Percentiles rank a stretch among this genome's conserved stretches.
Conservation (phyloP, 2,888 invertebrate genomes). For the Lithophane ornitopus region DNA sequence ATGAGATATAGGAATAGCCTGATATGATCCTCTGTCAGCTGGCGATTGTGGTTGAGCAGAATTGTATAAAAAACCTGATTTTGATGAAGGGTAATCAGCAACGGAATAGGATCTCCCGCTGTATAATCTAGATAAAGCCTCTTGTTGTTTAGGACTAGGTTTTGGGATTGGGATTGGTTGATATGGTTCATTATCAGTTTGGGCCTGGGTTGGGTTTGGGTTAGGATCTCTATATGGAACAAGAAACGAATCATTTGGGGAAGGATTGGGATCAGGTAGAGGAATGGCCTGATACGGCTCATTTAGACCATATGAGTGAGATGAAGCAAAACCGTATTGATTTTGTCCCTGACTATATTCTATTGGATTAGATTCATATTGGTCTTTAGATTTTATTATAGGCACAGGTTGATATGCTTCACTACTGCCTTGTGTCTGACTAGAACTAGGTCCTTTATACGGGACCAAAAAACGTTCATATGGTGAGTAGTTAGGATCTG, state of each 20-base stretch:
- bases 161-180: constrained; percentile 23
- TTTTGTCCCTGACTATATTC: not conserved
- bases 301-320: constrained; percentile 4
- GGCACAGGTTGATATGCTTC: constrained; percentile 10
- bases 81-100: not conserved
- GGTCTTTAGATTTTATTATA: constrained; percentile 6
- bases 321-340: not conserved
- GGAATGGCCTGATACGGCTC: constrained; percentile 27
- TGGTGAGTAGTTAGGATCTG: constrained; percentile 15
- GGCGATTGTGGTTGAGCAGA: not conserved
- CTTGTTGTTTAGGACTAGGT: constrained; percentile 7
- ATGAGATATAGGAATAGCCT: not conserved
- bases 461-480: constrained; percentile 43
- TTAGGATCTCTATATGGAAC: constrained; percentile 39
- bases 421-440: not conserved
- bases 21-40: constrained; percentile 7
- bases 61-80: not conserved
- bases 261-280: constrained; percentile 16
- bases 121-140: constrained; percentile 18
- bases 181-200: constrained; percentile 15
- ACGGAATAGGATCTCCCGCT: not conserved
- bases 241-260: constrained; percentile 22
- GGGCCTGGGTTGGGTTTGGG: not conserved
- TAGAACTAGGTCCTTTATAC: constrained; percentile 22
- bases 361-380: not conserved